A percentile compares a stretch with the other conserved stretches of the same genome.
phyloP scores from a whole-genome alignment of 2,888 invertebrate genomes.

The Villa cingulata region DNA sequence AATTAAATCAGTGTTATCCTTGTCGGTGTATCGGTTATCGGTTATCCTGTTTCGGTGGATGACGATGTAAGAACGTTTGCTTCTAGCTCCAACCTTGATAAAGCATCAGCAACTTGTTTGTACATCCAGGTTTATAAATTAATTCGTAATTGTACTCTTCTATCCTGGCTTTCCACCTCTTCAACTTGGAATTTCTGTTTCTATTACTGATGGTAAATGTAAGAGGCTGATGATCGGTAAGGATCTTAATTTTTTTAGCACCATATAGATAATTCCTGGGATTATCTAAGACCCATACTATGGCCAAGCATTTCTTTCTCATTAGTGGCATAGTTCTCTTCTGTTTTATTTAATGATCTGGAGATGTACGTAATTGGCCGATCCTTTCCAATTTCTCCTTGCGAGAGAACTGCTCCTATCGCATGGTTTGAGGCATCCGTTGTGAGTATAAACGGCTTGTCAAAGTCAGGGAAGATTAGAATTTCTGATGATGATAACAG shows the following conservation, averaged over 20 bases:
- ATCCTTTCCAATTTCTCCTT: not conserved
- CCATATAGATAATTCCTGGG: constrained; percentile 13
- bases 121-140: constrained; percentile 8
- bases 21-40: not conserved
- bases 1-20: not conserved
- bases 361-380: constrained; percentile 1
- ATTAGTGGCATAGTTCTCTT: constrained; percentile 12
- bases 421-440: not conserved
- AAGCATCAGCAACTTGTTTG: no score
- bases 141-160: not conserved
- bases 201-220: constrained; percentile 6
- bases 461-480: not conserved
- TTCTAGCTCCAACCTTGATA: constrained; percentile 2
- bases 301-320: constrained; percentile 10
- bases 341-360: constrained; percentile 4
- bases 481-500: not conserved
- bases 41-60: not conserved
- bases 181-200: not conserved
- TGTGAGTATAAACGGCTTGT: not conserved
- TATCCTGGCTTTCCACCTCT: no score
- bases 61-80: not conserved
- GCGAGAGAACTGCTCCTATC: constrained; percentile 1
- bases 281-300: not conserved
- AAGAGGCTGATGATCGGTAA: constrained; percentile 14
- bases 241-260: constrained; percentile 10